A percentile compares a stretch with the other conserved stretches of the same genome.
Conservation (phyloP, 2,113 vertebrate genomes). For the Lontra canadensis region DNA sequence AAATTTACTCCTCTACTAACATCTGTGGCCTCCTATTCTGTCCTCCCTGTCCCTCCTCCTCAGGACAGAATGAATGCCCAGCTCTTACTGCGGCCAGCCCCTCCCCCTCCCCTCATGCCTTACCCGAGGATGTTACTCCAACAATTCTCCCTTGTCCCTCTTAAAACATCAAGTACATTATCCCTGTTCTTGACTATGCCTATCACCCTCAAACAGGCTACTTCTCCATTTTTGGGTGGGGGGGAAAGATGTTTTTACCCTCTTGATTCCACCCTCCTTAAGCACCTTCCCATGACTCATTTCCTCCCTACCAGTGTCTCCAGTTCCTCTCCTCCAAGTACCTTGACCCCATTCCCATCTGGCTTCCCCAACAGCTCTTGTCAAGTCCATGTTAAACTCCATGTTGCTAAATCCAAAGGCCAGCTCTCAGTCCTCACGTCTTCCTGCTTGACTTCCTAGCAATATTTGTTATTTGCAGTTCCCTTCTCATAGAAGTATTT, state of each 20-base stretch:
- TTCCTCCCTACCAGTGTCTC: neutral
- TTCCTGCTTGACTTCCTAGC: neutral
- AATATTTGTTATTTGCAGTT: neutral
- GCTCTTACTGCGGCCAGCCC: neutral
- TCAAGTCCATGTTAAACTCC: neutral
- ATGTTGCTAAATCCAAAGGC: neutral
- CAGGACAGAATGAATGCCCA: neutral
- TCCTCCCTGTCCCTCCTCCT: neutral
- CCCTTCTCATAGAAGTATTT: neutral
- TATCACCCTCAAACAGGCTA: neutral
- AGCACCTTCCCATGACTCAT: neutral
- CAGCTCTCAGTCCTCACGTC: neutral
- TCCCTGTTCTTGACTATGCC: neutral
- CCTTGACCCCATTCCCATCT: neutral
- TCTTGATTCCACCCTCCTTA: neutral
- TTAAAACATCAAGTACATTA: neutral
- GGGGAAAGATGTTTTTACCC: neutral
- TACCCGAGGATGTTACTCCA: fast-evolving
- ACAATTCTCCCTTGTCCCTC: neutral
- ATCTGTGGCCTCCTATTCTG: neutral
- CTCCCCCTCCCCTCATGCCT: neutral
- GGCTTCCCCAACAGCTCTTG: neutral
- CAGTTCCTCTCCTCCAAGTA: neutral
- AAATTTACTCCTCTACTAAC: neutral
- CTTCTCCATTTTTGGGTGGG: neutral